Conservation (phyloP, 1,140 invertebrate genomes). For the Babylonia areolata region DNA sequence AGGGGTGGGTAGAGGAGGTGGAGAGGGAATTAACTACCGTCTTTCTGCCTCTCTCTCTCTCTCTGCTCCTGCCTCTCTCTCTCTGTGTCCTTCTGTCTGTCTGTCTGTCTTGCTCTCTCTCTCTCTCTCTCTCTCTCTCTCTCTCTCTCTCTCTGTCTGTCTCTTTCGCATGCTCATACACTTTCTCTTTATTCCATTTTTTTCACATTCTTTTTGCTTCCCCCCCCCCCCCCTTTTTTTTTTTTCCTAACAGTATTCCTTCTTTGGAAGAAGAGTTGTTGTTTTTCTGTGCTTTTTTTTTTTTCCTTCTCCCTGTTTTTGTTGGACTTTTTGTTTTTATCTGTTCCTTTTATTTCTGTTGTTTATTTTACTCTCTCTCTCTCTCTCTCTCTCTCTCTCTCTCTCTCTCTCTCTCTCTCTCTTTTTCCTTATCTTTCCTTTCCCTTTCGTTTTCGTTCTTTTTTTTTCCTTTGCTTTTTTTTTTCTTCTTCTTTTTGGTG, state of each 20-base stretch:
- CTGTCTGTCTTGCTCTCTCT: not conserved
- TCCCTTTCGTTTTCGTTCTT: not conserved
- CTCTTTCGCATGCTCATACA: not conserved
- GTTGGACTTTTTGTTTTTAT: no score
- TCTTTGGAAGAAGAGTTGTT: not conserved
- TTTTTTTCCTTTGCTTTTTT: not conserved
- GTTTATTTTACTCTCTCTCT: not conserved
- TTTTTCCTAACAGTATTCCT: not conserved
- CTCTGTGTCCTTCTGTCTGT: no score
- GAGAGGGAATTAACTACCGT: no score
- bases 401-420: not conserved
- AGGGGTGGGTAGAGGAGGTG: no score
- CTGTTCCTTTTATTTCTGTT: not conserved
- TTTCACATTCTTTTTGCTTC: not conserved
- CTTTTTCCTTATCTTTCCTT: not conserved
- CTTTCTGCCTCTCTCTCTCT: not conserved
- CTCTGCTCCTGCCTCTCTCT: no score
- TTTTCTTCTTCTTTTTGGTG: conserved; percentile 8
- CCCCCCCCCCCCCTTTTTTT: not conserved
- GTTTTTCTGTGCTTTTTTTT: not conserved
- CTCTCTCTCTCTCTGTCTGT: not conserved
- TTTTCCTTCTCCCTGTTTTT: not conserved
- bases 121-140: not conserved
- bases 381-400: not conserved
- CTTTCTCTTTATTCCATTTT: not conserved